phyloP scores from a whole-genome alignment of 1,140 invertebrate genomes.

The Hypsibius dujardini region DNA sequence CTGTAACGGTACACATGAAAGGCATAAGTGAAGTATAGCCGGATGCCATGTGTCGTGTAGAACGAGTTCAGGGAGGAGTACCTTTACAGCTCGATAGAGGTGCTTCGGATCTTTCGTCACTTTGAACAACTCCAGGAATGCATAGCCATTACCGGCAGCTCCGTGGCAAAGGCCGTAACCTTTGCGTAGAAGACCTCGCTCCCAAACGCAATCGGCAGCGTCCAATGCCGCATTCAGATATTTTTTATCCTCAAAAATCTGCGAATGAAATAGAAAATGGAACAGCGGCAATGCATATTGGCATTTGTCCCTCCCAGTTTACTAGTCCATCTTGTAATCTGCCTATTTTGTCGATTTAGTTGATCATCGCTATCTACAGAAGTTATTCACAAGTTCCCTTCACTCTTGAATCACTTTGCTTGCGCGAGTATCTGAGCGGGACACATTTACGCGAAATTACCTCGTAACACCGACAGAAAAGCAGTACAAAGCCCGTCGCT shows the following conservation, averaged over 20 bases:
- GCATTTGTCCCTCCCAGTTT: no score
- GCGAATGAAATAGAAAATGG: constrained; percentile 22
- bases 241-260: constrained; percentile 47
- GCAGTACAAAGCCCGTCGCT: constrained; percentile 62
- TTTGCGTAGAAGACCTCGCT: constrained; percentile 63
- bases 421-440: not conserved
- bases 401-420: not conserved
- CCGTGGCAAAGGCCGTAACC: constrained; percentile 84
- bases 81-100: constrained; percentile 48
- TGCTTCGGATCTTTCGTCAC: constrained; percentile 44
- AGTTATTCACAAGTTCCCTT: constrained; percentile 6
- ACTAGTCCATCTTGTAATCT: no score
- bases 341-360: not conserved
- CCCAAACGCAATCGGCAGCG: constrained; percentile 62
- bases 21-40: not conserved
- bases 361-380: not conserved
- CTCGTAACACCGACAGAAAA: constrained; percentile 55
- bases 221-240: constrained; percentile 53
- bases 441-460: constrained; percentile 33
- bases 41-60: not conserved
- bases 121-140: constrained; percentile 61
- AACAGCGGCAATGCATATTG: not conserved
- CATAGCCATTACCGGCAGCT: constrained; percentile 71
- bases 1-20: constrained; percentile 31
- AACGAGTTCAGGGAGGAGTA: constrained; percentile 23